Base-by-base conservation (phyloP, 2,888 invertebrate species). In the Nephrotoma flavescens region DNA sequence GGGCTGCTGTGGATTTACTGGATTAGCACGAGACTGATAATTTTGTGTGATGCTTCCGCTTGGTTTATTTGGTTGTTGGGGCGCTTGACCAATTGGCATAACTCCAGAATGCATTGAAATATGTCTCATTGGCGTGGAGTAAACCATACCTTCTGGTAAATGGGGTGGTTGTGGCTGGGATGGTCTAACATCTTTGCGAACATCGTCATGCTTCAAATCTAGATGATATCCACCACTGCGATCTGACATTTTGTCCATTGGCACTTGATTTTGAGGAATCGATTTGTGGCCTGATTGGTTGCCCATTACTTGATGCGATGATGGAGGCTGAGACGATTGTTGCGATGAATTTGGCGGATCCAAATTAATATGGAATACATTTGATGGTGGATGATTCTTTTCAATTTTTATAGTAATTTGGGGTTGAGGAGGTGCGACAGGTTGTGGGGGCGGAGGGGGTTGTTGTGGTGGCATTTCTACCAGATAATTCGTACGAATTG, bases 21-120 rank as follows among this genome's bases (percentile, higher is more conserved):
- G 89, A 71, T 71, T 71, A 31, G 71, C 19, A 88, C 96, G 94
- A 0, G 96, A 95, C 0, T 96, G 96, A 92, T 96, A 97, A 2
- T 96, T 96, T 87, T 96, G 95, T 0, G 96, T 96, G 88, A 97
- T 97, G 89, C 96, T 95, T 87, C 96, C 96, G 0, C 96, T 96
- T 0, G 95, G 94, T 90, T 96, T 96, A n/a, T 94, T 92, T 87
- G 94, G 94, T 95, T 95, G 90, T 4, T 86, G 71, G 44, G 83
- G 87, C 83, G 85, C 86, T 4, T 83, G 86, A 11, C 86, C 41
- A 41, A 71, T 83, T 88, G 91, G 91, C 88, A 91, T 90, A 4
- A 91, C 90, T 88, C 90, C 90, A 42, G 90, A 90, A 89, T 91
- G 91, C 88, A 91, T 88, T 41, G 91, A 89, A 87, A 91, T 89